Evolutionary conservation across 2,888 invertebrate species (phyloP), one percentile per base, ranked within the genome.

Genomic region (Oscheius sp.): DNA sequence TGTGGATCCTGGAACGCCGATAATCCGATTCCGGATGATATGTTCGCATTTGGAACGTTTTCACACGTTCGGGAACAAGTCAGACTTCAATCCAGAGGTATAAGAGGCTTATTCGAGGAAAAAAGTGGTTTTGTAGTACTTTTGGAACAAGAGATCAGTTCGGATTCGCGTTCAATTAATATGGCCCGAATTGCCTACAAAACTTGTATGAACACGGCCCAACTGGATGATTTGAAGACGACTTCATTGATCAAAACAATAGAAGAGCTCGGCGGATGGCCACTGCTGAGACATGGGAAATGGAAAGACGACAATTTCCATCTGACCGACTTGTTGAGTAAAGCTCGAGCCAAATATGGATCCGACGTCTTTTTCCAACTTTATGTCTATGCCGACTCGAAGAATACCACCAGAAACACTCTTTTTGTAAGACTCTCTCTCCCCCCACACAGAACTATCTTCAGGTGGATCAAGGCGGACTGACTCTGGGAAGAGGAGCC

Each of bases 381-480:
- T 5, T 85, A 86, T 68, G 82, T 86, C 57, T 82, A 83, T 25
- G 78, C 83, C n/a, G 86, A 85, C 64, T 76, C 81, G 10, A 82
- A 82, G 61, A 82, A 86, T 66, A 83, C 82, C 1, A 75, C 79
- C 0, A 72, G 79, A 25, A 76, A 81, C 64, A 75, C 73, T 2
- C 48, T 78, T 1, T 76, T 73, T 33, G 75, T 78, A 46, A 71
- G 61, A 17, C 42, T 1, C 25, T 20, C 10, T 1, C 15, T 34
- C n/a, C 15, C 1, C 12, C 6, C 23, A 45, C 33, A 15, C 12
- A 61, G 10, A 10, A 48, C 12, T 39, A 12, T 12, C 55, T 80
- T 15, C 68, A 82, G 78, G 74, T 85, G 23, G 85, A 85, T 68
- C 85, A 85, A 72, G 82, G 82, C 5, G 77, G 73, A 10, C 76